Conservation (phyloP, 2,888 invertebrate species). For the Hyalella azteca region DNA sequence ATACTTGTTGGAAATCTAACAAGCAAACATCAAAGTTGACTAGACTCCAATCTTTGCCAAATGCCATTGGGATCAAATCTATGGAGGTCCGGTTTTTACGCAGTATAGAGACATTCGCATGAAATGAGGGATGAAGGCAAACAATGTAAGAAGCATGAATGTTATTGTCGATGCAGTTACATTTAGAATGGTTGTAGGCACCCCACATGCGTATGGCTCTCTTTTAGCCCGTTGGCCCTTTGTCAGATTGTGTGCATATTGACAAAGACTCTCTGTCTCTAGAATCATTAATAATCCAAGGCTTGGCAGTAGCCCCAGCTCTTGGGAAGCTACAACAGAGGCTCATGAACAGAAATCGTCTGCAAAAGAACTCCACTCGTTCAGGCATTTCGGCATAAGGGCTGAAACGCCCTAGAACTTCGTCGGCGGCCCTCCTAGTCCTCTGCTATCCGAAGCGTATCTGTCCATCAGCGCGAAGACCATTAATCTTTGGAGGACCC, state of each 20-base stretch:
- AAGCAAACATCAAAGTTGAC: background rate
- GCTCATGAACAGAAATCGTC: conserved; percentile 35
- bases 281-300: conserved; percentile 56
- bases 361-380: conserved; percentile 22
- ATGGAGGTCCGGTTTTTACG: background rate
- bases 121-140: conserved; percentile 7
- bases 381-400: conserved; percentile 22
- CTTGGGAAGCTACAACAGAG: conserved; percentile 44
- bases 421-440: background rate
- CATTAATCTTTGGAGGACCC: conserved; percentile 51
- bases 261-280: conserved; percentile 56
- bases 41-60: background rate
- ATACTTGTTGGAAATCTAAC: conserved; percentile 13
- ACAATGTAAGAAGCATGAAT: conserved; percentile 5
- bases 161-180: conserved; percentile 35
- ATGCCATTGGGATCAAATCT: background rate
- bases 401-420: conserved; percentile 12
- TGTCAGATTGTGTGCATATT: conserved; percentile 57
- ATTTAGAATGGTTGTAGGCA: conserved; percentile 14
- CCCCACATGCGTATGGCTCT: conserved; percentile 31
- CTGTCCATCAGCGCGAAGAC: conserved; percentile 55
- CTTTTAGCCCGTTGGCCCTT: conserved; percentile 35
- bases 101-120: conserved; percentile 2
- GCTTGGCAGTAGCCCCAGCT: conserved; percentile 55
- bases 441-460: conserved; percentile 43